Evolutionary conservation across 2,113 vertebrate genomes (phyloP).

Genomic region (Eclectus roratus): DNA sequence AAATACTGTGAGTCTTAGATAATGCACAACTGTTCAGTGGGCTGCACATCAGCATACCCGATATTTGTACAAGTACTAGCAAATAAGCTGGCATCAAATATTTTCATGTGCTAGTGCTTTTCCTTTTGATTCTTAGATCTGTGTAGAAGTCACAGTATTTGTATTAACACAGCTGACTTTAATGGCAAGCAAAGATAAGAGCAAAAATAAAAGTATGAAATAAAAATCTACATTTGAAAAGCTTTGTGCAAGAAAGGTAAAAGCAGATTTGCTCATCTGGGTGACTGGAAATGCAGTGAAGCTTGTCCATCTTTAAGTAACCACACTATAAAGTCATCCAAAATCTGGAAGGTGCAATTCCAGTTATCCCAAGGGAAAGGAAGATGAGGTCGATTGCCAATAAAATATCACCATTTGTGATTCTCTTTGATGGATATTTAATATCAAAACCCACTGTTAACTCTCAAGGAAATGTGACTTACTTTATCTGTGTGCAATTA

Average conservation of each 20-base stretch:
- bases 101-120: neutral
- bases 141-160: neutral
- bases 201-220: neutral
- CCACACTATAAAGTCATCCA: neutral
- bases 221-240: neutral
- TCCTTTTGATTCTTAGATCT: neutral
- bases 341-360: neutral
- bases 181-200: neutral
- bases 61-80: neutral
- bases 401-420: neutral
- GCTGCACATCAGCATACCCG: neutral
- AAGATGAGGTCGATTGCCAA: neutral
- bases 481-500: neutral
- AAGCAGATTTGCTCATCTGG: neutral
- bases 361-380: neutral
- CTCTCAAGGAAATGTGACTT: neutral
- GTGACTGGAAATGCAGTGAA: neutral
- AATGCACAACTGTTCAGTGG: neutral
- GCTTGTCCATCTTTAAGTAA: neutral
- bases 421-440: neutral
- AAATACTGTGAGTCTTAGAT: neutral
- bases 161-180: neutral
- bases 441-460: neutral
- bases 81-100: neutral
- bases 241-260: neutral